Evolutionary conservation across 2,888 invertebrate genomes (phyloP).

Genomic region (Drosophila maculinotata): DNA sequence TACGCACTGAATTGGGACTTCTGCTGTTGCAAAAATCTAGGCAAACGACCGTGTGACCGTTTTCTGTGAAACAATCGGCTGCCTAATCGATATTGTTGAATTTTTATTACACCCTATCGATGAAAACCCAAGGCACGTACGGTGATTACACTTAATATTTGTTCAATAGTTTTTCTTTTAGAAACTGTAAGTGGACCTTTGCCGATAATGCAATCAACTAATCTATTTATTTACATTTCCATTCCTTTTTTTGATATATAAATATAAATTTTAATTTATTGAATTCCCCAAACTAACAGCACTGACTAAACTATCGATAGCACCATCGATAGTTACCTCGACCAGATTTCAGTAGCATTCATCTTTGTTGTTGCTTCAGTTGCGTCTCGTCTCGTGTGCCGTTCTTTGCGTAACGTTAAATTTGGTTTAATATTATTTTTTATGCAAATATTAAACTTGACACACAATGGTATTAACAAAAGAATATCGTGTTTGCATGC

Average conservation of each 20-base stretch:
- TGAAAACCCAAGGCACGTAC: neutral
- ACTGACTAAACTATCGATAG: constrained; percentile 23
- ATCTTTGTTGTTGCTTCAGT: constrained; percentile 48
- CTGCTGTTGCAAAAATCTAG: constrained; percentile 19
- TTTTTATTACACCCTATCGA: neutral
- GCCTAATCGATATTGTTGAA: constrained; percentile 3
- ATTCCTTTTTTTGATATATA: no score
- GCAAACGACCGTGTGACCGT: constrained; percentile 35
- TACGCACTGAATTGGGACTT: constrained; percentile 9
- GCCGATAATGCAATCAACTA: no score
- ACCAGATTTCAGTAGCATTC: constrained; percentile 23
- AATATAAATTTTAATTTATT: neutral
- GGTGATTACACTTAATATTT: neutral
- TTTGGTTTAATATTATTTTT: constrained; percentile 30
- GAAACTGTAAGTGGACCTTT: no score
- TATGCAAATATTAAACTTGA: constrained; percentile 10
- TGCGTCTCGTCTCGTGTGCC: constrained; percentile 34
- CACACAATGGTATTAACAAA: constrained; percentile 91
- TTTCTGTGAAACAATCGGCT: neutral
- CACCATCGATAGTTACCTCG: constrained; percentile 33
- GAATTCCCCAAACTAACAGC: neutral
- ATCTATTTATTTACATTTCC: no score
- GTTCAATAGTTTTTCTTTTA: no score
- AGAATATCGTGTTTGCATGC: constrained; percentile 97
- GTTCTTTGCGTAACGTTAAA: constrained; percentile 66